phyloP scores from a whole-genome alignment of 1,140 invertebrate species.

The Papilio polytes region DNA sequence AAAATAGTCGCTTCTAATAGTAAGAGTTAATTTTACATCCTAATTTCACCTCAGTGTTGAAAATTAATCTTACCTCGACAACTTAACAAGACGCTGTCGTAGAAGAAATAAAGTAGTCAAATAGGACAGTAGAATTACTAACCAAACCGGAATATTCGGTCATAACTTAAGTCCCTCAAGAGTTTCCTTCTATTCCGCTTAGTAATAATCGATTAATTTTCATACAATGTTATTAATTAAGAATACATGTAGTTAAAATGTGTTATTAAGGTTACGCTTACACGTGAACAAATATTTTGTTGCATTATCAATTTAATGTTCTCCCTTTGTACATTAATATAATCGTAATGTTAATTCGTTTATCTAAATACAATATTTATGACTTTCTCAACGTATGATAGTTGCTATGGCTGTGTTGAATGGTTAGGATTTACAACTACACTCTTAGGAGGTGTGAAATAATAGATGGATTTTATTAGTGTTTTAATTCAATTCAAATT shows the following conservation, averaged over 20 bases:
- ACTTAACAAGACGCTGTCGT: background rate
- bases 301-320: conserved; percentile 8
- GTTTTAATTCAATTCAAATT: no score
- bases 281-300: conserved; percentile 34
- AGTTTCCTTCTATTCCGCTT: background rate
- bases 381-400: background rate
- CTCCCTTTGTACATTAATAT: background rate
- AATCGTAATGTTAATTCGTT: conserved; percentile 3
- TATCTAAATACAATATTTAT: conserved; percentile 16
- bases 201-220: background rate
- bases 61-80: background rate
- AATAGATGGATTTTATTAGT: no score
- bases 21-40: background rate
- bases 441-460: no score
- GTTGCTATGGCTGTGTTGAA: background rate
- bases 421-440: background rate
- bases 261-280: background rate
- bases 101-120: background rate
- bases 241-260: conserved; percentile 6
- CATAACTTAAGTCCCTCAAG: background rate
- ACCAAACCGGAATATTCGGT: conserved; percentile 1
- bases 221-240: background rate
- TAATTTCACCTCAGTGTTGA: background rate
- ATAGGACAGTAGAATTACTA: background rate
- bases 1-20: no score